phyloP scores from a whole-genome alignment of 2,797 vertebrate species.

The Graptemys geographica region DNA sequence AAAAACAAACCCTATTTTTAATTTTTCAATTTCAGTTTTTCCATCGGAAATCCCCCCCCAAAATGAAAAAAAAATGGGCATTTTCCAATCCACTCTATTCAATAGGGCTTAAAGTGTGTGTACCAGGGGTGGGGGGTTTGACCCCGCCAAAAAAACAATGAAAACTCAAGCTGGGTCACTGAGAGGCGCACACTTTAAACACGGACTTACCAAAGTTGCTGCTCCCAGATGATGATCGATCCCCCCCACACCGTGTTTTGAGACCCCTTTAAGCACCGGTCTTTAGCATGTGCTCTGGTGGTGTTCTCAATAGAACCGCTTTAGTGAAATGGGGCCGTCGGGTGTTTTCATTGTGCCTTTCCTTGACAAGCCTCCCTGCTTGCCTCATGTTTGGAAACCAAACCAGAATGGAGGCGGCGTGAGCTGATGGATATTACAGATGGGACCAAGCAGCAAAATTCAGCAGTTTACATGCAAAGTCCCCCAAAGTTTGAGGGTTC shows the following conservation, averaged over 20 bases:
- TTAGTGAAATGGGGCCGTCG: not conserved
- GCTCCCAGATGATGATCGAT: not conserved
- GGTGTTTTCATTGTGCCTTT: too few species aligned
- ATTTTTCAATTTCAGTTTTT: not conserved
- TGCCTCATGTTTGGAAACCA: too few species aligned
- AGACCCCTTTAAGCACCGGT: not conserved
- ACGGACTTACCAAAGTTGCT: not conserved
- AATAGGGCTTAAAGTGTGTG: not conserved
- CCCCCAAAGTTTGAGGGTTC: too few species aligned
- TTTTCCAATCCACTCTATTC: not conserved
- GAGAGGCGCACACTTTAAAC: too few species aligned
- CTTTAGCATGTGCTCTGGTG: not conserved
- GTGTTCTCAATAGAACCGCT: not conserved
- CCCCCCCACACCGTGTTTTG: too few species aligned
- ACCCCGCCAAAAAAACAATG: not conserved
- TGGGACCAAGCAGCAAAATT: too few species aligned
- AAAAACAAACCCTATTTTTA: not conserved
- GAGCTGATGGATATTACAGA: too few species aligned
- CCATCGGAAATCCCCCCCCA: not conserved
- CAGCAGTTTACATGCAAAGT: too few species aligned
- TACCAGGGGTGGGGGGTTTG: not conserved
- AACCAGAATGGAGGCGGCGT: too few species aligned
- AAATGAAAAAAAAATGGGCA: not conserved
- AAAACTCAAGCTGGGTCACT: not conserved
- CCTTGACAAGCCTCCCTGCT: too few species aligned